A percentile compares a stretch with the other conserved stretches of the same genome.
Conservation (phyloP, 1,140 invertebrate species). For the Trachymyrmex septentrionalis region DNA sequence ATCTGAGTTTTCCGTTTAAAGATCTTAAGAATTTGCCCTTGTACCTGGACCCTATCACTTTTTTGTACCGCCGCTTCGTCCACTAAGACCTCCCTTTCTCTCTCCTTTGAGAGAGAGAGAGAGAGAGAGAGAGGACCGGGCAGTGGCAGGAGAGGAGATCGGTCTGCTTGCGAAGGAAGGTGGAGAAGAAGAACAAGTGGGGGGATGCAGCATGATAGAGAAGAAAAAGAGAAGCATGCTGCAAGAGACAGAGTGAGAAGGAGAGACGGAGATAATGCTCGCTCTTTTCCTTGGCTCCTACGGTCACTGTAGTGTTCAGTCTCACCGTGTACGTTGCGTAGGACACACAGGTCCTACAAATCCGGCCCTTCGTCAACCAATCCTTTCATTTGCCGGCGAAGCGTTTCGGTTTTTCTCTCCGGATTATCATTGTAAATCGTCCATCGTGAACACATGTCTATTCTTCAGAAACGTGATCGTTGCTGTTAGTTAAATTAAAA, state of each 20-base stretch:
- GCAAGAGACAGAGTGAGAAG: slow-evolving; percentile 39
- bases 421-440: neutral
- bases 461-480: neutral
- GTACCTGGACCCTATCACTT: slow-evolving; percentile 76
- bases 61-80: slow-evolving; percentile 68
- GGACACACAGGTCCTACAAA: slow-evolving; percentile 60
- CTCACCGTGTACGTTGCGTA: slow-evolving; percentile 74
- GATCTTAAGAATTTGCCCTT: slow-evolving; percentile 77
- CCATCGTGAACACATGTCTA: neutral
- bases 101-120: neutral
- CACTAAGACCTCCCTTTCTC: slow-evolving; percentile 6
- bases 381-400: neutral
- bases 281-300: slow-evolving; percentile 70
- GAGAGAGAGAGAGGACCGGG: neutral
- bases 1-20: slow-evolving; percentile 71
- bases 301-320: slow-evolving; percentile 78
- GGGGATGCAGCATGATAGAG: slow-evolving; percentile 58
- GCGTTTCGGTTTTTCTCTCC: neutral
- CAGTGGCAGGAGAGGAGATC: slow-evolving; percentile 41
- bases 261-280: slow-evolving; percentile 65
- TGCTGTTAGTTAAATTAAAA: neutral
- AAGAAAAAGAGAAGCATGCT: slow-evolving; percentile 52
- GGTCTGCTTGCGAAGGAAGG: slow-evolving; percentile 55
- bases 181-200: slow-evolving; percentile 57
- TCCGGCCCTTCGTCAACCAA: neutral